Percentiles rank a stretch among this genome's conserved stretches.
These are phyloP conservation scores for Phenganax stokvisi DNA, from an alignment of 92 coral and sea anemone species.

Conservation along the genomic window DNA sequence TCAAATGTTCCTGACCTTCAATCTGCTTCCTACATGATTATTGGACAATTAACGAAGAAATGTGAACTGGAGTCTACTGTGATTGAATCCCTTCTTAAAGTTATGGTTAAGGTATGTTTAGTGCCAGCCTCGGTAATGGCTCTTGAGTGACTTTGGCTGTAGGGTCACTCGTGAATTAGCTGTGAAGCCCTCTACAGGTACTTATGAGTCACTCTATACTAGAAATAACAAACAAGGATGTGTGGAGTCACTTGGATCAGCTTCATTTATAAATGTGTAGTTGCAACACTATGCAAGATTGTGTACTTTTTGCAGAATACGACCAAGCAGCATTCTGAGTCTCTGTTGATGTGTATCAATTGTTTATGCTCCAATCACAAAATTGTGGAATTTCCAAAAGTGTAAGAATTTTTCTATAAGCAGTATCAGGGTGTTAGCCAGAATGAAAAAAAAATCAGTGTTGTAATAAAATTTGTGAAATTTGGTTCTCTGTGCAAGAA, in stretches of 20 bases:
- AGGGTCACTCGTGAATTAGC: too few relatives aligned
- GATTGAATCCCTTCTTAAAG: constrained; percentile 64
- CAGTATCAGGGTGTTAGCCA: too few relatives aligned
- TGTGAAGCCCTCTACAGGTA: too few relatives aligned
- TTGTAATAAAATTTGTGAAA: too few relatives aligned
- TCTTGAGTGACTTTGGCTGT: too few relatives aligned
- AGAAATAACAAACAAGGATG: too few relatives aligned
- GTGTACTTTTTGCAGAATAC: constrained; percentile 48
- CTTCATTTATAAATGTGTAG: neutral
- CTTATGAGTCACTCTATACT: too few relatives aligned
- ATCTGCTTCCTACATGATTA: constrained; percentile 86
- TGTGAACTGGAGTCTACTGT: constrained; percentile 64
- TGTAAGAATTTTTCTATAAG: constrained; percentile 49
- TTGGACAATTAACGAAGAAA: constrained; percentile 78
- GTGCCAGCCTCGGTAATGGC: too few relatives aligned
- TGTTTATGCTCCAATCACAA: constrained; percentile 65
- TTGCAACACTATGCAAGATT: neutral
- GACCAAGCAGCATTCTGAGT: constrained; percentile 50
- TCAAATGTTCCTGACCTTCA: constrained; percentile 59
- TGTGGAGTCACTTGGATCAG: neutral
- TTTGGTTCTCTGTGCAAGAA: too few relatives aligned
- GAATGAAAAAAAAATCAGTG: neutral
- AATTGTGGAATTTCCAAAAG: constrained; percentile 57
- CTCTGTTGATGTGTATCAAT: constrained; percentile 71
- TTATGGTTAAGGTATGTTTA: constrained; percentile 64